Evolutionary conservation across 2,888 invertebrate species (phyloP).

Genomic region (Pyrrhosoma nymphula): DNA sequence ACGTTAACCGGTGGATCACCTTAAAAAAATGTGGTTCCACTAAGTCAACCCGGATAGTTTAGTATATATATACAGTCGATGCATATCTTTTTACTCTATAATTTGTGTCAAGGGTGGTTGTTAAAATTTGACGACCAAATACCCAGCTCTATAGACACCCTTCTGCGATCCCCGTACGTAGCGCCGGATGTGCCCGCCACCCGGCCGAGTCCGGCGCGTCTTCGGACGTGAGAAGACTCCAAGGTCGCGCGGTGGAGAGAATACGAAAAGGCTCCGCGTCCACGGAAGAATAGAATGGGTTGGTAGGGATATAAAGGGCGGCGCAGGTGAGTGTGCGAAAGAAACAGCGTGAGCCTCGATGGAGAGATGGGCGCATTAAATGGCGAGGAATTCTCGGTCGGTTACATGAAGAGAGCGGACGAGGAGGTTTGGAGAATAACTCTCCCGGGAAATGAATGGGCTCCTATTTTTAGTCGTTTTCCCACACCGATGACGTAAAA

Average conservation of each 20-base stretch:
- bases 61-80: too few relatives aligned
- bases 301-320: background rate
- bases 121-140: too few relatives aligned
- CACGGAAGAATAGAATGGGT: background rate
- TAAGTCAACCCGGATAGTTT: too few relatives aligned
- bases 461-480: background rate
- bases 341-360: background rate
- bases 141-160: too few relatives aligned
- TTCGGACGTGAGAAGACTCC: constrained; percentile 44
- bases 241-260: constrained; percentile 49
- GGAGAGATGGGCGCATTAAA: background rate
- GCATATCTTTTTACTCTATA: too few relatives aligned
- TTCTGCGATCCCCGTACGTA: too few relatives aligned
- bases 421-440: background rate
- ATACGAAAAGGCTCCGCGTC: constrained; percentile 15
- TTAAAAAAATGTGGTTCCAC: too few relatives aligned
- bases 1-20: too few relatives aligned
- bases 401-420: background rate
- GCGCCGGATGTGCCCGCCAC: background rate
- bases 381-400: background rate
- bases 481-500: background rate
- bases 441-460: background rate
- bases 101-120: too few relatives aligned
- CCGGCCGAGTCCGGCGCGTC: background rate
- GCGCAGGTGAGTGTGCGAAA: background rate